A percentile compares a stretch with the other conserved stretches of the same genome.
Evolutionary conservation across 1,140 invertebrate species (phyloP).

Genomic region (Drosophila virilis): DNA sequence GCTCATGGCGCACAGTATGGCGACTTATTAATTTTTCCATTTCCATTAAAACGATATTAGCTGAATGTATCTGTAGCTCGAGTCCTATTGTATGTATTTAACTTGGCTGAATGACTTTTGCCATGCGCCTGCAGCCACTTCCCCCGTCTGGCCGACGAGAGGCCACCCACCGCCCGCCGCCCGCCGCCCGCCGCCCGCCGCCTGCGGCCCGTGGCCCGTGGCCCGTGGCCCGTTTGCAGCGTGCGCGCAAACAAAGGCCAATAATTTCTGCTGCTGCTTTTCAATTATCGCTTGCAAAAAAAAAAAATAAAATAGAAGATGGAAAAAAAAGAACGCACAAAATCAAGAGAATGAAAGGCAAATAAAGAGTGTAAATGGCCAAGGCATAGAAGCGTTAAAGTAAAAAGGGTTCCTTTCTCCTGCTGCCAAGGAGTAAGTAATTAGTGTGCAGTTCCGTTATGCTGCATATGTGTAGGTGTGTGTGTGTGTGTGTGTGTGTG

Average conservation of each 20-base stretch:
- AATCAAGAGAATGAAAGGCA: slow-evolving; percentile 35
- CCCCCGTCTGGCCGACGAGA: background rate
- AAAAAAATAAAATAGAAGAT: slow-evolving; percentile 16
- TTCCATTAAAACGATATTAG: slow-evolving; percentile 39
- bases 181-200: background rate
- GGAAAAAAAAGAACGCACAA: slow-evolving; percentile 22
- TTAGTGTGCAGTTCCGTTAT: slow-evolving; percentile 75
- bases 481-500: slow-evolving; percentile 43
- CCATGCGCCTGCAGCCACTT: slow-evolving; percentile 10
- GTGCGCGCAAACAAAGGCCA: slow-evolving; percentile 51
- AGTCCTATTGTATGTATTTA: slow-evolving; percentile 42
- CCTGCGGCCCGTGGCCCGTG: background rate
- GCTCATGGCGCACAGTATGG: slow-evolving; percentile 11
- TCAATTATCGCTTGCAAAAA: slow-evolving; percentile 65
- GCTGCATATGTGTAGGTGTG: slow-evolving; percentile 3
- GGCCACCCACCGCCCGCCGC: too few species aligned
- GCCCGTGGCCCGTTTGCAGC: slow-evolving; percentile 5
- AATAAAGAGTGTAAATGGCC: slow-evolving; percentile 46
- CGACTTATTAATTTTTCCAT: slow-evolving; percentile 56
- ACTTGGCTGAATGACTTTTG: slow-evolving; percentile 41
- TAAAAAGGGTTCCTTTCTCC: slow-evolving; percentile 49
- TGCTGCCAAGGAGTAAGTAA: slow-evolving; percentile 72
- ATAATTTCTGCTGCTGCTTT: slow-evolving; percentile 57
- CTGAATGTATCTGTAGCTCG: slow-evolving; percentile 3
- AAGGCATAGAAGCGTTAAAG: slow-evolving; percentile 41